Evolutionary conservation across 2,888 invertebrate species (phyloP).

Genomic region (Ophraella communa): DNA sequence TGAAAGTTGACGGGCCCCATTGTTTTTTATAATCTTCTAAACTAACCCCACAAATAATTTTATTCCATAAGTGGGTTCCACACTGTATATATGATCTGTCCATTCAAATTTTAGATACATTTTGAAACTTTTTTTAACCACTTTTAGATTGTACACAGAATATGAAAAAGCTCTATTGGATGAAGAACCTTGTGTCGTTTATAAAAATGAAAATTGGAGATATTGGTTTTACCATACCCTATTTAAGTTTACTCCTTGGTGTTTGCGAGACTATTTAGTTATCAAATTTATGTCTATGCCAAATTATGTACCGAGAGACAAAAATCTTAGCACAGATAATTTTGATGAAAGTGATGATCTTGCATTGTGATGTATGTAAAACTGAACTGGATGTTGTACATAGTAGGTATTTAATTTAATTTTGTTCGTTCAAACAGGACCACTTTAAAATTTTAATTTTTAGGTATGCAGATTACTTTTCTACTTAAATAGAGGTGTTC

Average conservation of each 20-base stretch:
- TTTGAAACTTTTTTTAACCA: no score
- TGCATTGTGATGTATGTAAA: constrained; percentile 14
- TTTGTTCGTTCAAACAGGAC: neutral
- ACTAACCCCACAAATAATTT: no score
- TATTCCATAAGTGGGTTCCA: no score
- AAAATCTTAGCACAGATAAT: neutral
- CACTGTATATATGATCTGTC: no score
- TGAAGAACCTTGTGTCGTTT: constrained; percentile 66
- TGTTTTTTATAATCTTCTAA: no score
- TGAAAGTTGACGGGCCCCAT: no score
- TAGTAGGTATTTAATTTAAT: neutral
- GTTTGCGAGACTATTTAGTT: constrained; percentile 67
- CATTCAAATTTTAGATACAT: no score
- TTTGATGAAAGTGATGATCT: constrained; percentile 12
- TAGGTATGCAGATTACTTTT: no score
- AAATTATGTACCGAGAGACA: constrained; percentile 44
- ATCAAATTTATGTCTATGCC: constrained; percentile 73
- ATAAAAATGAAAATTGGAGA: constrained; percentile 74
- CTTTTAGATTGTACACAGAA: constrained; percentile 43
- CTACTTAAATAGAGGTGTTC: no score
- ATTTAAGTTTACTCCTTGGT: constrained; percentile 67
- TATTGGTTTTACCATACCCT: constrained; percentile 72
- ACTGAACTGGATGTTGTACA: neutral
- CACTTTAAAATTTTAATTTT: no score
- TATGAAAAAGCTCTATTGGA: constrained; percentile 71